Base-by-base conservation (phyloP, 2,113 vertebrate genomes). In the Percopsis transmontana region DNA sequence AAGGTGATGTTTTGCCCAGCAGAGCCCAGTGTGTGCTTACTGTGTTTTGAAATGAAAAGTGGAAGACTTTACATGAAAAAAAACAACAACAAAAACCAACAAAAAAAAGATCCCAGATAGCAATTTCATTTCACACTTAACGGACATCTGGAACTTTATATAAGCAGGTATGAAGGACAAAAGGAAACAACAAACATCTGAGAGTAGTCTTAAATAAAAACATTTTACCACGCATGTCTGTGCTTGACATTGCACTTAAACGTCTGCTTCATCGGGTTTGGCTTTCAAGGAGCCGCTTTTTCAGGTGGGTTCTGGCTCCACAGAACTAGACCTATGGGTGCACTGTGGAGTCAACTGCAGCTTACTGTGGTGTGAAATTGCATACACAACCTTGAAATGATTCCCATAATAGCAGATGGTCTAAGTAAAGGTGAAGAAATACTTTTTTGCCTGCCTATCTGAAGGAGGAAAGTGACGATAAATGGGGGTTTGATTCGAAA, bases 351-450 rank as follows among this genome's bases (percentile, higher is more conserved):
- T 68, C 64, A 11, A 58, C 79, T 68, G 71, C 57, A 48, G 79
- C 71, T 86, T 85, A 86, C 82, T 86, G 81, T 87, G 73, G 79
- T 91, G 90, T 91, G 87, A 91, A 91, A 91, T 91, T 87, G 82
- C 83, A 87, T 79, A 81, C 81, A 58, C 82, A 88, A 80, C 86
- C 86, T 89, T 89, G 89, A 89, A 88, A 89, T 87, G 83, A 88
- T 86, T 86, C 81, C 77, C 86, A 84, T 85, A 86, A 83, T 84
- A 70, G 76, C 84, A 87, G 84, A 86, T 86, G 84, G 86, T 80
- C 79, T 76, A 67, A 63, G 79, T 83, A 70, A 82, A 72, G 40
- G 74, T 84, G 72, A 79, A 77, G 75, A 82, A 79, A 83, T 84
- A 68, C 62, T 0, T 5, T 69, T 83, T 52, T 55, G 55, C 73